These are phyloP conservation scores for Acanthochromis polyacanthus DNA, from an alignment of 2,113 vertebrate genomes.

Conservation along the genomic window DNA sequence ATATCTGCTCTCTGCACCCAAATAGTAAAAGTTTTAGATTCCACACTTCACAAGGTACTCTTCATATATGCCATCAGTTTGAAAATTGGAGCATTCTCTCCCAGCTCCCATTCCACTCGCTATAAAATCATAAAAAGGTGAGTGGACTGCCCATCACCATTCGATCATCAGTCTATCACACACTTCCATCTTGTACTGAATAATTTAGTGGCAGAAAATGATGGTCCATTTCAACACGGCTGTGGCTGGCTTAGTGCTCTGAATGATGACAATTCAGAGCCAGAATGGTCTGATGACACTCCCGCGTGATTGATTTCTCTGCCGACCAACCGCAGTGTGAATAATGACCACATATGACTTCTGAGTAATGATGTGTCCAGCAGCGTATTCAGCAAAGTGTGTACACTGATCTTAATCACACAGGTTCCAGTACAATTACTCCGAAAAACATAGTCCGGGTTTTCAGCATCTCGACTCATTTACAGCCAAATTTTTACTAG, in stretches of 20 bases:
- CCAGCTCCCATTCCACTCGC: conserved; percentile 2
- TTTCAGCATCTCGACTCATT: background rate
- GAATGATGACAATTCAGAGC: conserved; percentile 31
- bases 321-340: background rate
- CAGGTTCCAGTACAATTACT: background rate
- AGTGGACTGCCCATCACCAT: conserved; percentile 25
- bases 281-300: conserved; percentile 30
- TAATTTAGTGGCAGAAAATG: conserved; percentile 58
- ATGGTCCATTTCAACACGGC: conserved; percentile 31
- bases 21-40: background rate
- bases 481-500: background rate
- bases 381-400: conserved; percentile 7
- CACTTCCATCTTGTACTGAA: conserved; percentile 45
- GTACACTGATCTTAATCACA: background rate
- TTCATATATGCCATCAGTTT: conserved; percentile 1
- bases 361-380: conserved; percentile 2
- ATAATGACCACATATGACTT: conserved; percentile 3
- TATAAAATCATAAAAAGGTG: conserved; percentile 37
- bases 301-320: conserved; percentile 26
- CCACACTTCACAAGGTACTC: background rate
- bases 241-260: conserved; percentile 15
- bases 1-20: too few species aligned
- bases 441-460: background rate
- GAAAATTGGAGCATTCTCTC: conserved; percentile 11
- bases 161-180: conserved; percentile 44